These are phyloP conservation scores for Brachionus angularis DNA, from an alignment of 1,140 invertebrate genomes.

Conservation along the genomic window DNA sequence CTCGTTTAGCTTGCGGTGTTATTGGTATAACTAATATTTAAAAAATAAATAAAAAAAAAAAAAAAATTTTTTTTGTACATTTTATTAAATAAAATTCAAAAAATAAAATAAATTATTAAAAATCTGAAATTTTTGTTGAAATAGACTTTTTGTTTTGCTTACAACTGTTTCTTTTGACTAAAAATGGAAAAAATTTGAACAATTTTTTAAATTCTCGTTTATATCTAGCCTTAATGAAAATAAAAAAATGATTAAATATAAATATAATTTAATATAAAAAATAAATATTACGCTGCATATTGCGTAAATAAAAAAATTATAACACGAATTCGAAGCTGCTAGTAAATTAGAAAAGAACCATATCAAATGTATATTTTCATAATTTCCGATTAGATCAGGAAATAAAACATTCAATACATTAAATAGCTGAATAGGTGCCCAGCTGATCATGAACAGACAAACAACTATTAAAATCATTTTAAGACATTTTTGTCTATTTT, in stretches of 20 bases:
- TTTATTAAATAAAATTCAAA: too few species aligned
- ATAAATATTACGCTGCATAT: slow-evolving; percentile 72
- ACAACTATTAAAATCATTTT: slow-evolving; percentile 60
- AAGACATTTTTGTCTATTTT: slow-evolving; percentile 46
- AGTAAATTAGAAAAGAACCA: slow-evolving; percentile 76
- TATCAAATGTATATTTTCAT: slow-evolving; percentile 56
- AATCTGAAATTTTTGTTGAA: too few species aligned
- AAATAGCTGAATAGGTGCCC: slow-evolving; percentile 58
- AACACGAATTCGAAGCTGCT: slow-evolving; percentile 79
- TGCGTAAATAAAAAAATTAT: slow-evolving; percentile 79
- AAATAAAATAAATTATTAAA: too few species aligned
- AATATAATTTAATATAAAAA: slow-evolving; percentile 48
- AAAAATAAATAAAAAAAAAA: background rate
- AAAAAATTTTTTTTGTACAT: background rate
- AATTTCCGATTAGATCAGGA: slow-evolving; percentile 43
- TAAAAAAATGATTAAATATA: background rate
- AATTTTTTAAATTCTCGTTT: slow-evolving; percentile 11
- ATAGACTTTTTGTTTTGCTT: too few species aligned
- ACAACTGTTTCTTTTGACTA: too few species aligned
- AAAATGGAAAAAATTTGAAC: background rate
- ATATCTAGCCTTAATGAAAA: slow-evolving; percentile 13
- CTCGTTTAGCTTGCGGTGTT: slow-evolving; percentile 60
- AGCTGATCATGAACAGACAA: slow-evolving; percentile 58
- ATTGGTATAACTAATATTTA: slow-evolving; percentile 50
- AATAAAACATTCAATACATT: slow-evolving; percentile 45